Evolutionary conservation across 2,113 vertebrate species (phyloP), one percentile per base, ranked within the genome.

Genomic region (Gadus chalcogrammus): DNA sequence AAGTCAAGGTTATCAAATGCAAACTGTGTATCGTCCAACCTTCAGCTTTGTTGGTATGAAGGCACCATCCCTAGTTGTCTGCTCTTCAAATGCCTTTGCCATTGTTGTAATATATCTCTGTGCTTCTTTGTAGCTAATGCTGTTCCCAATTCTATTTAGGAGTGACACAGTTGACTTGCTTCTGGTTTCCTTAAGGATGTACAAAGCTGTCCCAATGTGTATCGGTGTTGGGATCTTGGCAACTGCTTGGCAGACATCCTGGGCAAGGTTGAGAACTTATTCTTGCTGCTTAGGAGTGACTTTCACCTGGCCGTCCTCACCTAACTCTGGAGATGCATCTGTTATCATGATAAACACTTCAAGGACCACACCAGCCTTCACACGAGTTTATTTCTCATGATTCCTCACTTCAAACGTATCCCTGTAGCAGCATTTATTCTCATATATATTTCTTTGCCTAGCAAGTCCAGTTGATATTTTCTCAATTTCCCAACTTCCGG

Each of bases 41-140:
- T 58, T 59, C 20, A 68, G 67, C 22, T 59, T 58, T 1, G 53
- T 58, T 68, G 52, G 67, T 58, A 68, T 68, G 24, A 59, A 68
- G 53, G 67, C 53, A 68, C 52, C 28, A 65, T 65, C 28, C 27
- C 64, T 65, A 65, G 64, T 65, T 65, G 64, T 65, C 52, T 53
- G 52, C 65, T 67, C 16, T 53, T 67, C 65, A 67, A 67, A 38
- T 67, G 65, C 38, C 42, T 15, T 24, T 67, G 65, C 65, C n/a
- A n/a, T n/a, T n/a, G n/a, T n/a, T 59, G 67, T 68, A 28, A 68
- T 68, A 68, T 68, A 68, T 68, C 52, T 58, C 53, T 68, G 7
- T 58, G 53, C 16, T 20, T 20, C 20, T 20, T 20, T 20, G 20
- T 20, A 20, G 20, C 20, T 20, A 20, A 20, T 20, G 20, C 65